Conservation (phyloP, 2,888 invertebrate genomes). For the Ptycholaimellus sp. region DNA sequence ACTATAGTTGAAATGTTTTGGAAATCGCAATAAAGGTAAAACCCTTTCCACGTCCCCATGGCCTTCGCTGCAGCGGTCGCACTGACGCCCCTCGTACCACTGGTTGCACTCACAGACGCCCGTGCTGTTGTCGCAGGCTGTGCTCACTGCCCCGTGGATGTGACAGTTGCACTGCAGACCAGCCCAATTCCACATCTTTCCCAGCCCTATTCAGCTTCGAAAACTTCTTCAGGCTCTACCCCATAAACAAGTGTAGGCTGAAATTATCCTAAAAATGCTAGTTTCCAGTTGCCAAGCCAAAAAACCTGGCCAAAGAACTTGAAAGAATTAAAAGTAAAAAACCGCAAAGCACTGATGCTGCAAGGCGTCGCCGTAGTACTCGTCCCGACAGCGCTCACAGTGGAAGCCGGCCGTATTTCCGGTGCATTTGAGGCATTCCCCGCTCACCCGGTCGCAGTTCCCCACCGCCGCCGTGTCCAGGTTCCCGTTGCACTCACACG, state of each 20-base stretch:
- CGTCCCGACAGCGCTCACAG: constrained; percentile 35
- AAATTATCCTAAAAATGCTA: no score
- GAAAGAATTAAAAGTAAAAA: neutral
- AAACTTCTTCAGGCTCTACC: no score
- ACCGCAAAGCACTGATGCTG: constrained; percentile 18
- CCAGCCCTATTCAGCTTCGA: neutral
- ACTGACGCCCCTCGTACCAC: constrained; percentile 27
- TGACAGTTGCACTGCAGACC: constrained; percentile 48
- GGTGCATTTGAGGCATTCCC: constrained; percentile 60
- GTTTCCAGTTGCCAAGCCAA: constrained; percentile 15
- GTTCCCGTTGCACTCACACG: constrained; percentile 67
- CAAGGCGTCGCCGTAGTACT: constrained; percentile 8
- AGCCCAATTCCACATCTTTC: neutral
- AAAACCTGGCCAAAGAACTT: neutral
- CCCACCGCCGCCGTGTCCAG: constrained; percentile 38
- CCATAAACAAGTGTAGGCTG: no score
- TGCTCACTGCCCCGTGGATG: constrained; percentile 39
- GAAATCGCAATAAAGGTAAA: no score
- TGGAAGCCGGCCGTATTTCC: constrained; percentile 46
- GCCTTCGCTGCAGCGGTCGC: constrained; percentile 33
- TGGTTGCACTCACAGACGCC: constrained; percentile 28
- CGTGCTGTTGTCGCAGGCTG: constrained; percentile 45
- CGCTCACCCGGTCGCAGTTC: constrained; percentile 52
- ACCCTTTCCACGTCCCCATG: constrained; percentile 49
- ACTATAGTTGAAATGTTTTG: no score